Evolutionary conservation across 2,113 vertebrate species (phyloP), one percentile per base, ranked within the genome.

Genomic region (Malaclemys terrapin): DNA sequence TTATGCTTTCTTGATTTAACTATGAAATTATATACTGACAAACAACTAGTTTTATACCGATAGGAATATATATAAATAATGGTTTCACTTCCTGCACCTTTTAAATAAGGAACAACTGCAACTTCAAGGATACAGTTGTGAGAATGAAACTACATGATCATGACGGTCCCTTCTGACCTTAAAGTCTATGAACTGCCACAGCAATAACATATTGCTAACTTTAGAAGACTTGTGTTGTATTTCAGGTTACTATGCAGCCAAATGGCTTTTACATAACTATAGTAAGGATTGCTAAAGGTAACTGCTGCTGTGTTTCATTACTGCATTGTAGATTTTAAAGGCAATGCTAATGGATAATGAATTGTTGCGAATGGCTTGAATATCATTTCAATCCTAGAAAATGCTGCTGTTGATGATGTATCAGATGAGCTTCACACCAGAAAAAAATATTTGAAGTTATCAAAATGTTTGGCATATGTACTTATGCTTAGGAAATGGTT

Each of bases 371-470:
- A 89, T 88, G 82, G 87, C 0, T 3, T 62, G 94, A 96, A 89
- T 13, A 22, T 35, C 69, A 88, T 93, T 96, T 95, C 94, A 97
- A 90, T 97, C 80, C 69, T 76, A 94, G 95, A 93, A 97, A 96
- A 57, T 87, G 62, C 56, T 92, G 52, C 89, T 83, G 49, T 85
- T 95, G 96, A 95, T 96, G 96, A 88, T 90, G 59, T 2, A 93
- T 69, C 24, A 4, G 92, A 95, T 89, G 92, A 97, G 78, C 87
- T 87, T 93, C 86, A 78, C 0, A 69, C 88, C 95, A 96, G 59
- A 50, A 96, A 96, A 53, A 96, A 97, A 96, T 85, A 5, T 53
- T 84, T 47, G 85, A 65, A 90, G 13, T 49, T 89, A 10, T 92
- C 85, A 59, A 80, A 91, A 84, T 82, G 25, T 90, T 91, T 29